Conservation (phyloP, 2,888 invertebrate genomes). For the Choristoneura rosaceana region DNA sequence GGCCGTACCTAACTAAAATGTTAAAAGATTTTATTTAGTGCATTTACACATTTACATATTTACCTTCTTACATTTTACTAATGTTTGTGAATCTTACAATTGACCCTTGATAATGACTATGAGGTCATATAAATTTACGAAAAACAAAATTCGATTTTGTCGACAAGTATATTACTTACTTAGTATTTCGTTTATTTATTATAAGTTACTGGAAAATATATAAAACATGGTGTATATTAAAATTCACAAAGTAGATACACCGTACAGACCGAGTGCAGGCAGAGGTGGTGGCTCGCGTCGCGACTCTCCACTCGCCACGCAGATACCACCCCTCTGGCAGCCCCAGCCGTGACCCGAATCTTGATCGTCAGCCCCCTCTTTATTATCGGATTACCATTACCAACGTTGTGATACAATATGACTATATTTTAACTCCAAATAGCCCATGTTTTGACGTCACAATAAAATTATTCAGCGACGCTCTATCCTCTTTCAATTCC, state of each 20-base stretch:
- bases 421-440: constrained; percentile 13
- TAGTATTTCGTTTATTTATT: too few species aligned
- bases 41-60: too few species aligned
- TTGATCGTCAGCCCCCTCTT: constrained; percentile 48
- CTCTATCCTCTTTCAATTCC: constrained; percentile 17
- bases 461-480: constrained; percentile 6
- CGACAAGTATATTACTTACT: too few species aligned
- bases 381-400: constrained; percentile 54
- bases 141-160: too few species aligned
- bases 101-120: too few species aligned
- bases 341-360: constrained; percentile 38
- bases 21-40: too few species aligned
- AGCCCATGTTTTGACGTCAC: background rate
- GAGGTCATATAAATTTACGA: too few species aligned
- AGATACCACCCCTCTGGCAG: background rate
- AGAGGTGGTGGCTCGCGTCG: background rate
- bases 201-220: too few species aligned
- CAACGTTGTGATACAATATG: constrained; percentile 30
- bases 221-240: too few species aligned
- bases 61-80: too few species aligned
- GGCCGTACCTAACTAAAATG: too few species aligned
- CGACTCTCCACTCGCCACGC: background rate
- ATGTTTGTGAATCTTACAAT: too few species aligned
- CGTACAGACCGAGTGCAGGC: constrained; percentile 11
- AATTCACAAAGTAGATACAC: background rate